phyloP scores from a whole-genome alignment of 2,113 vertebrate genomes.

The Scomber scombrus region DNA sequence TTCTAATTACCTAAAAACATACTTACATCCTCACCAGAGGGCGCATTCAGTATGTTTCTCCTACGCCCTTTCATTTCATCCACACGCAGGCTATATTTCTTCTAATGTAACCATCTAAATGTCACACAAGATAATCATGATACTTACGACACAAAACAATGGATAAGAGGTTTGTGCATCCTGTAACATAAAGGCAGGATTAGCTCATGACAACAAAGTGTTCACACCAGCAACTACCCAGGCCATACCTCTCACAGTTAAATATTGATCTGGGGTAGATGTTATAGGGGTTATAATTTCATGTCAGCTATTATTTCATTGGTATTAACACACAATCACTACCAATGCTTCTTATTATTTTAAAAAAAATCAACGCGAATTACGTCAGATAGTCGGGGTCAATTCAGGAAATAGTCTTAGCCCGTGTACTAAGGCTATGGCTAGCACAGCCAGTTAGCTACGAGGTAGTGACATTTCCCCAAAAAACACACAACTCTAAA shows the following conservation, averaged over 20 bases:
- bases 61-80: background rate
- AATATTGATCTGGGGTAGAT: background rate
- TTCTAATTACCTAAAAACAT: background rate
- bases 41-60: background rate
- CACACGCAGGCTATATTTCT: too few relatives aligned
- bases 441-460: conserved; percentile 27
- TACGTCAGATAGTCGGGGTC: background rate
- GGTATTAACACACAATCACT: accelerated
- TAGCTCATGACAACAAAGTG: conserved; percentile 24
- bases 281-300: accelerated
- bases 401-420: conserved; percentile 69
- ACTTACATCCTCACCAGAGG: background rate
- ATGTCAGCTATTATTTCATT: accelerated
- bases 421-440: conserved; percentile 47
- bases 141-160: background rate
- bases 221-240: conserved; percentile 69
- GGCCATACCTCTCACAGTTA: background rate
- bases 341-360: too few relatives aligned
- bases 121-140: background rate
- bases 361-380: background rate
- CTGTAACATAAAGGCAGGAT: background rate
- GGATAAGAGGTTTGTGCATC: background rate
- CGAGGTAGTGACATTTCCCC: background rate
- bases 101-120: background rate
- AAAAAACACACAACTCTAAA: background rate